Evolutionary conservation across 2,113 vertebrate genomes (phyloP), one percentile per base, ranked within the genome.

Genomic region (Pionites leucogaster): DNA sequence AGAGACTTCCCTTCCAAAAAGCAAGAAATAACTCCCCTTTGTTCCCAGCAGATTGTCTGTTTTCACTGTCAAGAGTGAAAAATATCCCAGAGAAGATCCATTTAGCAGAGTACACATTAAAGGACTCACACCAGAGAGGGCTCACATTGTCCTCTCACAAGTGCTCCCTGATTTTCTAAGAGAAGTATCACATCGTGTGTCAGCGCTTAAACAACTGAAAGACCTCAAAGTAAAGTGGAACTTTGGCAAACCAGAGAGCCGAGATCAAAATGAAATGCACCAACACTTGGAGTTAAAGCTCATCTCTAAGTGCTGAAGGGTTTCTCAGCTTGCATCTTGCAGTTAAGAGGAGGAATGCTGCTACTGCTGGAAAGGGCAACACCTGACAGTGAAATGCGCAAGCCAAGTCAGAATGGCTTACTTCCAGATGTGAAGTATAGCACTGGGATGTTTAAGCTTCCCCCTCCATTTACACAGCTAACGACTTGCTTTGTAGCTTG

Each of bases 31-130:
- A 62, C 74, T 92, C 53, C 29, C 67, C 70, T 89, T 91, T 93
- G 57, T 31, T 84, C 78, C 77, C 37, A 72, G 82, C 0, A 92
- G 92, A 92, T 87, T 65, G 41, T 53, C 69, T 84, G 55, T 90
- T 78, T 91, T 82, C 81, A 50, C 70, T 72, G 44, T 86, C 59
- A 85, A 76, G 49, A 92, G 85, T 82, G 81, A 95, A 88, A 96
- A 95, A 76, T 77, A 79, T 29, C 74, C 59, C 57, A 55, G 70
- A 87, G 77, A 88, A 94, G 88, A 95, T 76, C 47, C 74, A 72
- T 68, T 94, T 86, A 85, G 62, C 65, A 93, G 44, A 81, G 69
- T 47, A 72, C 70, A 42, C 81, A 74, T 69, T 72, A 87, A 94
- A 96, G 5, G 25, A 55, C 64, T 90, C 80, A 16, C 11, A 65